Percentiles rank a stretch among this genome's conserved stretches.
Conservation (phyloP, 1,140 invertebrate genomes). For the Drosophila punjabiensis region DNA sequence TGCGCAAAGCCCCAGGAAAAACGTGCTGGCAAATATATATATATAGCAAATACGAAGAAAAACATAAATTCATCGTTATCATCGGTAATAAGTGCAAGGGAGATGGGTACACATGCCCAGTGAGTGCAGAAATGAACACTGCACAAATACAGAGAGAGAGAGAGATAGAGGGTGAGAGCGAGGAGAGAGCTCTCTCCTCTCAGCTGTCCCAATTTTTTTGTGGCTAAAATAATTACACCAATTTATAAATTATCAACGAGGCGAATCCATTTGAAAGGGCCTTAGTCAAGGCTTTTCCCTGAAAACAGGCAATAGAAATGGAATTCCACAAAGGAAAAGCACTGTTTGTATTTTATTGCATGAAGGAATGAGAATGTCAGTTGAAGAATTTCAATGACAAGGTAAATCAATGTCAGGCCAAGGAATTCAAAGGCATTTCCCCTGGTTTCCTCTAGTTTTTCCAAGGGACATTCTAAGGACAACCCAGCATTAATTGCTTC, state of each 20-base stretch:
- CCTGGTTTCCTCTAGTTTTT: slow-evolving; percentile 19
- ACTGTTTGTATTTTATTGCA: slow-evolving; percentile 15
- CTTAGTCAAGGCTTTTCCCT: slow-evolving; percentile 58
- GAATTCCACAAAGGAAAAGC: slow-evolving; percentile 14
- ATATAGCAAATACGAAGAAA: slow-evolving; percentile 21
- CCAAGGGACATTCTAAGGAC: slow-evolving; percentile 42
- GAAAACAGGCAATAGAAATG: slow-evolving; percentile 20
- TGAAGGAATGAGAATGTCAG: slow-evolving; percentile 26
- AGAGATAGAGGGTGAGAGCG: slow-evolving; percentile 3
- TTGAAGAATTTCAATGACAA: slow-evolving; percentile 35
- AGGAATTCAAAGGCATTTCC: slow-evolving; percentile 29
- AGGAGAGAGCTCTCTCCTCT: slow-evolving; percentile 20
- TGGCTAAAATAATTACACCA: slow-evolving; percentile 72
- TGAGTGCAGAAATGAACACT: slow-evolving; percentile 76
- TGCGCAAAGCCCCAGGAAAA: slow-evolving; percentile 43
- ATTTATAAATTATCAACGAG: slow-evolving; percentile 79
- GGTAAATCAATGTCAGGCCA: slow-evolving; percentile 37
- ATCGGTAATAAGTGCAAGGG: slow-evolving; percentile 19
- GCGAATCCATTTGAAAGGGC: slow-evolving; percentile 67
- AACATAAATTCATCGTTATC: slow-evolving; percentile 57
- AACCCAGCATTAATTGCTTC: slow-evolving; percentile 31
- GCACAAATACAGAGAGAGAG: slow-evolving; percentile 45
- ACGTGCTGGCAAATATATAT: slow-evolving; percentile 41
- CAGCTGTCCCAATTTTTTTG: slow-evolving; percentile 60
- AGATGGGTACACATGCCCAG: slow-evolving; percentile 21